phyloP scores from a whole-genome alignment of 2,888 invertebrate species.

The Pachydiplax longipennis region DNA sequence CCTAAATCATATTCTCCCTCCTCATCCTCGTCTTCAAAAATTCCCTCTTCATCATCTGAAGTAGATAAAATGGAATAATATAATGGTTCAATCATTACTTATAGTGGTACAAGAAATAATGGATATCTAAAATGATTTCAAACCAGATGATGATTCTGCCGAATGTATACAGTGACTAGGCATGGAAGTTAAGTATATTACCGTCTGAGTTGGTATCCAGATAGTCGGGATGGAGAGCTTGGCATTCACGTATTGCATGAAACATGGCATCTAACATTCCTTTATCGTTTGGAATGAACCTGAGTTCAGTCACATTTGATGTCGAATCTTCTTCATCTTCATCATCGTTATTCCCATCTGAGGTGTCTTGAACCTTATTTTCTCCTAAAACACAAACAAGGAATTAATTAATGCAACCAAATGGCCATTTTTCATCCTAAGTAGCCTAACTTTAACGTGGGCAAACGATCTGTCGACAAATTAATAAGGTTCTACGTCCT shows the following conservation, averaged over 20 bases:
- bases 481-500: no score
- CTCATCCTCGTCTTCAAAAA: conserved; percentile 52
- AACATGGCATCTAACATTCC: conserved; percentile 73
- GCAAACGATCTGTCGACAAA: no score
- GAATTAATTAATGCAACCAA: no score
- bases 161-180: background rate
- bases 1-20: conserved; percentile 49
- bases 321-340: conserved; percentile 65
- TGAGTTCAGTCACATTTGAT: conserved; percentile 72
- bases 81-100: no score
- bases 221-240: conserved; percentile 81
- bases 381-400: conserved; percentile 48
- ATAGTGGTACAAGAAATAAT: no score
- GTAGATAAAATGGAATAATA: background rate
- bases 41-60: conserved; percentile 50
- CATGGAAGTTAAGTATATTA: conserved; percentile 48
- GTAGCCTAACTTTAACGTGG: no score
- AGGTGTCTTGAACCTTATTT: conserved; percentile 57
- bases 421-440: no score
- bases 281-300: conserved; percentile 73
- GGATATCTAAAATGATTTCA: no score
- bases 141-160: no score
- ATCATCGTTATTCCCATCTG: conserved; percentile 62
- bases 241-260: conserved; percentile 77
- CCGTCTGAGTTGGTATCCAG: conserved; percentile 66